Conservation (phyloP, 2,797 vertebrate genomes). For the Thunnus albacares region DNA sequence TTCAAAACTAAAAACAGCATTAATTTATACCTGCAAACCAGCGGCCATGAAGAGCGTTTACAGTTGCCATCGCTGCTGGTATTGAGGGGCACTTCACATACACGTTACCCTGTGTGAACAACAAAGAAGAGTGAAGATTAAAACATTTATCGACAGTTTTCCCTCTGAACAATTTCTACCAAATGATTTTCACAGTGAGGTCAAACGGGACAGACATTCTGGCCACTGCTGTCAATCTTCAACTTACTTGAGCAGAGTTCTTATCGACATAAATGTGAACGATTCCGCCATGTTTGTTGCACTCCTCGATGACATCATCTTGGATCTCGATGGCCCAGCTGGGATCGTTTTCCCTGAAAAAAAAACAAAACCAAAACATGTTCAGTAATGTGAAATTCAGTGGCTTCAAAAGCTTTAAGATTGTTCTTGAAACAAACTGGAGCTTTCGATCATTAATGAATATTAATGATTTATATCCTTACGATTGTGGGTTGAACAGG, state of each 20-base stretch:
- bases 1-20: not conserved
- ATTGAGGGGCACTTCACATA: constrained; percentile 99
- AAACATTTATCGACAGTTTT: too few species aligned
- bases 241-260: constrained; percentile 95
- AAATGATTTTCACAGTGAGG: not conserved
- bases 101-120: constrained; percentile 92
- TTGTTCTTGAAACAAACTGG: not conserved
- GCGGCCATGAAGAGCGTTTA: constrained; percentile 95
- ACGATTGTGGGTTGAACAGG: constrained; percentile 99
- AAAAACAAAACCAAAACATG: not conserved
- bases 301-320: constrained; percentile 98
- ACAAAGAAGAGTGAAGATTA: not conserved
- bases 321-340: constrained; percentile 96
- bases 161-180: not conserved
- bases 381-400: not conserved
- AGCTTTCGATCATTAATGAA: not conserved
- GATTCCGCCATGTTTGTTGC: constrained; percentile 98
- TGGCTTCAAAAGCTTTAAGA: not conserved
- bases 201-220: not conserved
- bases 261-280: constrained; percentile 99
- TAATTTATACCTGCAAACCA: constrained; percentile 96
- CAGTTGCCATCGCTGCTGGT: constrained; percentile 94
- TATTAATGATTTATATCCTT: constrained; percentile 72
- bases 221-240: not conserved
- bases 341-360: constrained; percentile 85